Evolutionary conservation across 2,797 vertebrate genomes (phyloP).

Genomic region (Lacerta bilineata): DNA sequence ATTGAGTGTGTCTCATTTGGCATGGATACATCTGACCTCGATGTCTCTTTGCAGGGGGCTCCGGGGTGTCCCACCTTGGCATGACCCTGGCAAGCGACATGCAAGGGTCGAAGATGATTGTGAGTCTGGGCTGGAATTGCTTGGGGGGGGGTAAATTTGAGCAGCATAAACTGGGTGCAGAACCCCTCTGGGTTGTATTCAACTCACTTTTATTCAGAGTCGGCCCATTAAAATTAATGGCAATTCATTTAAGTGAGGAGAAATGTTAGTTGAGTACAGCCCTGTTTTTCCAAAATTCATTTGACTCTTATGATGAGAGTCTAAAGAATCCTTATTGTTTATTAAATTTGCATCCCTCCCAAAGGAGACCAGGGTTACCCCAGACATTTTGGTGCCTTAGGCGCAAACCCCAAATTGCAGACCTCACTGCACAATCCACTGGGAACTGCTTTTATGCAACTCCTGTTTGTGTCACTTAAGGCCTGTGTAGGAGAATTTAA

Average conservation of each 20-base stretch:
- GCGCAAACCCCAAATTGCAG: no score
- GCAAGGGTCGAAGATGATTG: slow-evolving; percentile 56
- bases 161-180: background rate
- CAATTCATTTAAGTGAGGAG: no score
- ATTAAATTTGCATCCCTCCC: no score
- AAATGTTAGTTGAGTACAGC: no score
- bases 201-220: no score
- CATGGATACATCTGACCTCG: background rate
- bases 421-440: background rate
- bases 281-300: background rate
- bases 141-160: background rate
- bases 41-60: slow-evolving; percentile 8
- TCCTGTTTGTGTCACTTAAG: background rate
- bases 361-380: no score
- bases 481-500: background rate
- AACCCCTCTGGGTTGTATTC: no score
- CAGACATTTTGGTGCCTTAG: background rate
- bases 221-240: no score
- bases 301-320: background rate
- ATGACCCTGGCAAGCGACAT: slow-evolving; percentile 67
- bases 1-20: background rate
- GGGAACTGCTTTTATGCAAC: no score
- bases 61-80: slow-evolving; percentile 54
- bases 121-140: slow-evolving; percentile 44
- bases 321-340: background rate